Percentiles rank a stretch among this genome's conserved stretches.
Conservation (phyloP, 2,888 invertebrate genomes). For the Dryococelus australis region DNA sequence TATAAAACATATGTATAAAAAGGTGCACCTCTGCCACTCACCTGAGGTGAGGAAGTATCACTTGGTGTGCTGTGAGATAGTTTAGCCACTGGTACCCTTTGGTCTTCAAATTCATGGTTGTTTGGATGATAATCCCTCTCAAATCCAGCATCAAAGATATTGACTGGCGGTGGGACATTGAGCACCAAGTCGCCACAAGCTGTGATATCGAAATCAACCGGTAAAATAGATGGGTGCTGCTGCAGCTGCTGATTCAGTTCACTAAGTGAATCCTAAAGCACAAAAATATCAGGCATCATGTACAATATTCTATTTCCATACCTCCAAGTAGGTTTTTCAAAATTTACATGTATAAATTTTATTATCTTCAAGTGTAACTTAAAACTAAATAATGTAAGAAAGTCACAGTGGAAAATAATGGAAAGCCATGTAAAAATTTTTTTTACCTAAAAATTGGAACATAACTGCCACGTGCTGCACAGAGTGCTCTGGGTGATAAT, state of each 20-base stretch:
- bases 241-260: slow-evolving; percentile 86
- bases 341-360: too few relatives aligned
- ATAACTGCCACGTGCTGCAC: too few relatives aligned
- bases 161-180: slow-evolving; percentile 67
- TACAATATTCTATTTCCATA: not conserved
- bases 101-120: slow-evolving; percentile 66
- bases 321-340: not conserved
- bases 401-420: too few relatives aligned
- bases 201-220: slow-evolving; percentile 92
- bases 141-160: slow-evolving; percentile 65
- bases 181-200: slow-evolving; percentile 77
- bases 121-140: slow-evolving; percentile 50
- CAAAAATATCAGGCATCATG: not conserved
- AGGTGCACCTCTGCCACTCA: slow-evolving; percentile 22
- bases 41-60: slow-evolving; percentile 61
- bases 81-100: slow-evolving; percentile 78
- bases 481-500: too few relatives aligned
- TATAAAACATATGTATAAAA: not conserved
- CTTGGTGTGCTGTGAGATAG: slow-evolving; percentile 64
- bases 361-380: too few relatives aligned
- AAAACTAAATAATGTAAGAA: too few relatives aligned
- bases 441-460: too few relatives aligned
- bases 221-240: slow-evolving; percentile 91
- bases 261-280: slow-evolving; percentile 78
- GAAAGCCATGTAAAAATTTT: too few relatives aligned